Conservation (phyloP, 2,888 invertebrate genomes). For the Drosophila mettleri region DNA sequence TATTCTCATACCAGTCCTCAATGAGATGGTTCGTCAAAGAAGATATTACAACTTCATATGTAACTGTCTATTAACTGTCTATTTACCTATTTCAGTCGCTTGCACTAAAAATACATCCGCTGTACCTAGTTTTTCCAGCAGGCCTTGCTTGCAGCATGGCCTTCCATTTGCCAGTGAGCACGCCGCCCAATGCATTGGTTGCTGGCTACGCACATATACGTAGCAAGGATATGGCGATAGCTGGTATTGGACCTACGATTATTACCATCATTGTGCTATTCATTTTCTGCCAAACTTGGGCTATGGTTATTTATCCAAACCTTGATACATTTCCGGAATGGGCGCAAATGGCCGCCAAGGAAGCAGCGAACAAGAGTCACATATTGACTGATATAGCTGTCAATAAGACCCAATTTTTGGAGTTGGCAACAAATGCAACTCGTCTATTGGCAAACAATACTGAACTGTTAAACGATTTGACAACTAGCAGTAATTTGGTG, state of each 20-base stretch:
- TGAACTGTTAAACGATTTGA: conserved; percentile 31
- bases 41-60: not conserved
- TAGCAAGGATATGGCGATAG: conserved; percentile 91
- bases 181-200: conserved; percentile 97
- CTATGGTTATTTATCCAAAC: conserved; percentile 88
- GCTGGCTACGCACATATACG: conserved; percentile 93
- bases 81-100: conserved; percentile 86
- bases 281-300: conserved; percentile 91
- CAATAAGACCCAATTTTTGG: conserved; percentile 28
- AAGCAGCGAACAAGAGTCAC: conserved; percentile 35
- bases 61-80: not conserved
- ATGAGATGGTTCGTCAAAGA: conserved; percentile 88
- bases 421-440: conserved; percentile 35
- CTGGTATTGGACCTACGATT: conserved; percentile 91
- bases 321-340: conserved; percentile 88
- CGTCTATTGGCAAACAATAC: conserved; percentile 34
- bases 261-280: conserved; percentile 90
- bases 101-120: conserved; percentile 91
- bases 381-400: conserved; percentile 4
- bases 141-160: conserved; percentile 95
- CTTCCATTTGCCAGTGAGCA: conserved; percentile 97
- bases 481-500: conserved; percentile 28
- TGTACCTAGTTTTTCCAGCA: conserved; percentile 95
- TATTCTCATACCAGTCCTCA: conserved; percentile 93
- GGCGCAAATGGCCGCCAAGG: conserved; percentile 84